A percentile compares a stretch with the other conserved stretches of the same genome.
Evolutionary conservation across 37 sponge, comb jelly and placozoan species (phyloP).

Genomic region (Halisarca cf. caerulea): DNA sequence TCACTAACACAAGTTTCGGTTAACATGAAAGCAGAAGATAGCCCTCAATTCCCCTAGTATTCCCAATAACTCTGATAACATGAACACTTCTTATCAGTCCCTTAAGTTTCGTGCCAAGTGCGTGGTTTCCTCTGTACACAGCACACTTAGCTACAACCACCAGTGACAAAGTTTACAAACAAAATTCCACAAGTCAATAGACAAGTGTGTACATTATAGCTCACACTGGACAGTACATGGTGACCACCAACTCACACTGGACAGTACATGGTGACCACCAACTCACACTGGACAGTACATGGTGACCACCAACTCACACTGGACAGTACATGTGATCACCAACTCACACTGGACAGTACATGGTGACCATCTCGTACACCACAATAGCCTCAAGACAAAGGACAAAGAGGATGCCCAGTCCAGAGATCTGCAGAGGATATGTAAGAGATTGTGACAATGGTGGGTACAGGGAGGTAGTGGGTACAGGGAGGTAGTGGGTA

Average conservation of each 20-base stretch:
- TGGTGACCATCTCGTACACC: background rate
- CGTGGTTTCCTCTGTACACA: no score
- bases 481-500: no score
- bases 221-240: constrained; percentile 15
- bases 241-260: constrained; percentile 5
- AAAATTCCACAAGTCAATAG: no score
- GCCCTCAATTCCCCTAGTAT: no score
- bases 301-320: constrained; percentile 6
- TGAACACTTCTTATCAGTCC: no score
- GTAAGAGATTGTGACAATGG: background rate
- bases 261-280: constrained; percentile 32
- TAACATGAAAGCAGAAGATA: no score
- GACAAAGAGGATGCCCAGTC: constrained; percentile 41
- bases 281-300: constrained; percentile 2
- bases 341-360: constrained; percentile 41
- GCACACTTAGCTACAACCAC: no score
- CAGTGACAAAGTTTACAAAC: no score
- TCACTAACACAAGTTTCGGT: no score
- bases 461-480: background rate
- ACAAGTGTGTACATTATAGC: background rate
- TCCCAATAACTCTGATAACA: no score
- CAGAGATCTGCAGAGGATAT: constrained; percentile 47
- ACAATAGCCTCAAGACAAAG: constrained; percentile 6
- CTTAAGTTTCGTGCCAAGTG: no score
- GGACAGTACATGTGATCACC: background rate